phyloP scores from a whole-genome alignment of 2,888 invertebrate species.

The Chrysolina haemoptera region DNA sequence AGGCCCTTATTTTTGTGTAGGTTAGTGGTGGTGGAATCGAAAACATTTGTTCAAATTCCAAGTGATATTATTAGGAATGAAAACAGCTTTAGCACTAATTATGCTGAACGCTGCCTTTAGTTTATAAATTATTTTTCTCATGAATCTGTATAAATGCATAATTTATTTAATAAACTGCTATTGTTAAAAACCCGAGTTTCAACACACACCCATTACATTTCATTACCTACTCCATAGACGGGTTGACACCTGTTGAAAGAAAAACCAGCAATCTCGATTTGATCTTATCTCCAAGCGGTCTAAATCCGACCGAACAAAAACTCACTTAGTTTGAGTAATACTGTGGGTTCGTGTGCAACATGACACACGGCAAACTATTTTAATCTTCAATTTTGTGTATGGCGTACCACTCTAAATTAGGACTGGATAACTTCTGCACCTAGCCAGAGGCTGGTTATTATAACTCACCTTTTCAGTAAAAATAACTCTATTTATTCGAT shows the following conservation, averaged over 20 bases:
- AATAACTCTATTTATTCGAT: slow-evolving; percentile 10
- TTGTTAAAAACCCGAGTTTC: slow-evolving; percentile 62
- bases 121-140: slow-evolving; percentile 60
- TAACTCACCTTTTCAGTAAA: slow-evolving; percentile 29
- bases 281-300: slow-evolving; percentile 45
- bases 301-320: slow-evolving; percentile 53
- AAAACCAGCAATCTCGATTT: slow-evolving; percentile 23
- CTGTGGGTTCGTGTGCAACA: slow-evolving; percentile 72
- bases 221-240: slow-evolving; percentile 21
- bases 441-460: slow-evolving; percentile 56
- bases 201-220: slow-evolving; percentile 39
- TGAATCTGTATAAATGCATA: slow-evolving; percentile 64
- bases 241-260: slow-evolving; percentile 12
- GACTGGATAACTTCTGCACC: slow-evolving; percentile 59
- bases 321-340: slow-evolving; percentile 45
- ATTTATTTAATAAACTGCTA: slow-evolving; percentile 67
- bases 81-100: slow-evolving; percentile 67
- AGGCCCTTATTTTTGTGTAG: slow-evolving; percentile 38
- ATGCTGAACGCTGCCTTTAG: slow-evolving; percentile 63
- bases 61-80: slow-evolving; percentile 68
- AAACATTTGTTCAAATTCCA: slow-evolving; percentile 64
- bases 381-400: slow-evolving; percentile 73
- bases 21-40: slow-evolving; percentile 56
- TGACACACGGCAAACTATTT: slow-evolving; percentile 73
- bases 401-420: slow-evolving; percentile 75